Base-by-base conservation (phyloP, 2,888 invertebrate species). In the Tipula vernalis region DNA sequence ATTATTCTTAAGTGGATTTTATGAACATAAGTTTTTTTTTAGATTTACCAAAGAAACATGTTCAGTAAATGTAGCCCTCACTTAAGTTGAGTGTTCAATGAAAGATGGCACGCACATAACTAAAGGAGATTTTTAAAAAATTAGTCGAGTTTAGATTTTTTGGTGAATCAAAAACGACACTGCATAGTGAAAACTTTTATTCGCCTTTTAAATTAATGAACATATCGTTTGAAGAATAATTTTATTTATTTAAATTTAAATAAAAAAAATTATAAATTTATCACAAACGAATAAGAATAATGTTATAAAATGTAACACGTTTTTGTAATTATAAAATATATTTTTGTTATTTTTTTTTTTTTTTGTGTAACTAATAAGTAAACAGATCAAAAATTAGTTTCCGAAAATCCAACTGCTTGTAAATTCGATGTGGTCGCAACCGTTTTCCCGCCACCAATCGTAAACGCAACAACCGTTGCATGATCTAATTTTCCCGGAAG, bases 401-500 rank as follows among this genome's bases (percentile, higher is more conserved):
- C 84, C n/a, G 36, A 13, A 39, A 84, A 84, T 3, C 84, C 41
- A 39, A 84, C 41, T 4, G 71, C 71, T 71, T 71, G 71, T 28
- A 71, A 28, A 71, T 28, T 71, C 10, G 71, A 28, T 12, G 71
- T 28, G 1, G 71, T 10, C 28, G 6, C 84, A 0, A 1, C 5
- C 1, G 8, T 39, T 84, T 84, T 84, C 1, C 89, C 89, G 51
- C 89, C 90, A n/a, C 95, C 95, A 51, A 96, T 95, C 88, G 95
- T 95, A 90, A 95, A 96, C 1, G 97, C 97, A 86, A 96, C 95
- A 28, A 96, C 95, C 4, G 96, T 95, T 36, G 97, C 97, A 91
- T 97, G 97, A 91, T 98, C 97, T 88, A 98, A 92, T 91, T 98
- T 98, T 1, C 97, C 97, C 0, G 97, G 97, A 89, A 97, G 94